A percentile compares a stretch with the other conserved stretches of the same genome.
These are phyloP conservation scores for Brachyhypopomus gauderio DNA, from an alignment of 2,113 vertebrate species.

Conservation along the genomic window DNA sequence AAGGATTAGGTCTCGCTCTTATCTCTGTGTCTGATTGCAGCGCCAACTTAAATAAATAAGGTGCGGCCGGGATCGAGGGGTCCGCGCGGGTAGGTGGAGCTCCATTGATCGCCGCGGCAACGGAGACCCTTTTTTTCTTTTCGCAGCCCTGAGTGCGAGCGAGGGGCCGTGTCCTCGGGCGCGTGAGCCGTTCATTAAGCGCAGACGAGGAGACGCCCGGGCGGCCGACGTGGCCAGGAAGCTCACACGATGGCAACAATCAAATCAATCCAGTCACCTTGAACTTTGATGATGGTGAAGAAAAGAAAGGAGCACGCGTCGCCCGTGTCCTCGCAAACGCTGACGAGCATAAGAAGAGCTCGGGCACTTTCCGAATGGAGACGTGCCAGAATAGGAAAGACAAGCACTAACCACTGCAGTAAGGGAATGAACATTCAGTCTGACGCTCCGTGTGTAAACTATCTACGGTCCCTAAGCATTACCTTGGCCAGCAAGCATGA, in stretches of 20 bases:
- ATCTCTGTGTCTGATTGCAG: slow-evolving; percentile 41
- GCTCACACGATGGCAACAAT: slow-evolving; percentile 53
- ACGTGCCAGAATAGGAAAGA: neutral
- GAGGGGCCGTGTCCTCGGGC: slow-evolving; percentile 55
- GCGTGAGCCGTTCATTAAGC: slow-evolving; percentile 64
- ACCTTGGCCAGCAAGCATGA: neutral
- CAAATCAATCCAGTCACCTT: slow-evolving; percentile 70
- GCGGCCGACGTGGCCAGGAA: slow-evolving; percentile 46
- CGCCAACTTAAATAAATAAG: slow-evolving; percentile 63
- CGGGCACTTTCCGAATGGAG: slow-evolving; percentile 31
- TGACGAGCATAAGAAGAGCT: slow-evolving; percentile 36
- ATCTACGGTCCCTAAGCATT: slow-evolving; percentile 4
- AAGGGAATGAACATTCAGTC: slow-evolving; percentile 32
- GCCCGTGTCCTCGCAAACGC: slow-evolving; percentile 36
- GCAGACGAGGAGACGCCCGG: slow-evolving; percentile 57
- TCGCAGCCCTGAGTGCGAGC: slow-evolving; percentile 58
- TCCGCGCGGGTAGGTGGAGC: slow-evolving; percentile 41
- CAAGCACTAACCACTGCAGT: slow-evolving; percentile 14
- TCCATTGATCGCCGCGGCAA: slow-evolving; percentile 59
- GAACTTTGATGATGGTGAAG: slow-evolving; percentile 69
- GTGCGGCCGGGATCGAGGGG: slow-evolving; percentile 41
- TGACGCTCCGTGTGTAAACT: slow-evolving; percentile 11
- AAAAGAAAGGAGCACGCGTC: slow-evolving; percentile 57
- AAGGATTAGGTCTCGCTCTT: slow-evolving; percentile 52
- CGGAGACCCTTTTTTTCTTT: slow-evolving; percentile 56